Conservation (phyloP, 2,797 vertebrate species). For the Pampus argenteus region DNA sequence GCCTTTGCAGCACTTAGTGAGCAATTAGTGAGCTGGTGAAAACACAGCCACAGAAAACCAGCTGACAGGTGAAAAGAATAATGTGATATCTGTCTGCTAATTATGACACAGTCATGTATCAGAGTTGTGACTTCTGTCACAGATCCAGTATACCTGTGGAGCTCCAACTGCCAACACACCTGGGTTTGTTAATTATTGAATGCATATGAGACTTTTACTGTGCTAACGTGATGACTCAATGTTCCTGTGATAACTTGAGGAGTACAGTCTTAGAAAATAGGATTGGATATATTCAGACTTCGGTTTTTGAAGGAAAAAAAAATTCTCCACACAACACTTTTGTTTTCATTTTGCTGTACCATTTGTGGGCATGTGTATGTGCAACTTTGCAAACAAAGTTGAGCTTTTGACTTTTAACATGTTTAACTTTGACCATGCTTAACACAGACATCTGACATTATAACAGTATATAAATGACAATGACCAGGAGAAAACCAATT, state of each 20-base stretch:
- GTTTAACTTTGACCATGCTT: no score
- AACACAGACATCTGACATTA: no score
- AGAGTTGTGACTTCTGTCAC: slow-evolving; percentile 16
- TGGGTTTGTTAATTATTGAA: slow-evolving; percentile 24
- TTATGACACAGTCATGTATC: slow-evolving; percentile 31
- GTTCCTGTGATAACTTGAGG: slow-evolving; percentile 10
- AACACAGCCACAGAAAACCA: slow-evolving; percentile 15
- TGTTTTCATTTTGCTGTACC: background rate
- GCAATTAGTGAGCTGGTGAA: slow-evolving; percentile 46
- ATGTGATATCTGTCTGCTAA: slow-evolving; percentile 23
- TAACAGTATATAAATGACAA: no score
- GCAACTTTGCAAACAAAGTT: no score
- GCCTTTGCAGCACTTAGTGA: slow-evolving; percentile 7
- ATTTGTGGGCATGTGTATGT: no score
- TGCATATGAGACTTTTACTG: background rate
- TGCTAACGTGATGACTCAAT: slow-evolving; percentile 6
- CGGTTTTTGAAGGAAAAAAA: background rate
- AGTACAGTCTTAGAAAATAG: background rate
- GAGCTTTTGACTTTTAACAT: no score
- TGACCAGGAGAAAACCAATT: no score
- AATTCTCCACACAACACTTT: background rate
- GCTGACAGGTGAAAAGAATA: slow-evolving; percentile 46
- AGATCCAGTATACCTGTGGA: slow-evolving; percentile 5
- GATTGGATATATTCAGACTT: background rate
- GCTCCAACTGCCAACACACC: slow-evolving; percentile 17